Evolutionary conservation across 2,888 invertebrate species (phyloP), one percentile per base, ranked within the genome.

Genomic region (Callosobruchus maculatus): DNA sequence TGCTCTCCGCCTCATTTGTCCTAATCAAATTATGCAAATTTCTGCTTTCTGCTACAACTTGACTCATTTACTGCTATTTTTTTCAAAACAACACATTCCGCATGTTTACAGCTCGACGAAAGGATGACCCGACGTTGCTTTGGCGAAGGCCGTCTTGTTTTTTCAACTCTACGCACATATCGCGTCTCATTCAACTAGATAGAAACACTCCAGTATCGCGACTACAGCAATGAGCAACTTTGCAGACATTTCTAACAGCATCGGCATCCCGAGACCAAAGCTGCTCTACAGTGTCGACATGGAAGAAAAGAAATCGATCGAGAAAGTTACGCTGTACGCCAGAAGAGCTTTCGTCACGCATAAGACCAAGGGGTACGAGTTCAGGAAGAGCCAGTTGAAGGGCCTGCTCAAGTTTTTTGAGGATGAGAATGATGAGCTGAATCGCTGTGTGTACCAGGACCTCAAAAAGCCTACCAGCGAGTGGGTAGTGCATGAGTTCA

Each of bases 401-500:
- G 75, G 74, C 68, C 13, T 82, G 21, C 83, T 92, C 70, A 71
- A 71, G 21, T 77, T 78, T 73, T 70, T 79, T 83, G 91, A 94
- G 77, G 97, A 98, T 77, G 74, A 91, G 97, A 91, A 90, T 95
- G 84, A 92, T 93, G 79, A 96, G 81, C 93, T 97, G 85, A 89
- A 89, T 74, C 89, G 90, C 68, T 92, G 90, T 1, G 91, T 98
- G 86, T 72, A 79, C 70, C 87, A 92, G 70, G 91, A 97, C 86
- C 88, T 89, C 74, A 89, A 68, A 89, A 94, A 95, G 84, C 90
- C 92, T 83, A 93, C 93, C 86, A 92, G 92, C 85, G 98, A 98
- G 86, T 90, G 93, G 0, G 84, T 91, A 0, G 85, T 94, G 9
- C 89, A 94, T 68, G 98, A 98, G 88, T 89, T 95, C 0, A 93